Conservation (phyloP, 2,888 invertebrate species). For the Chloroclystis v-ata region DNA sequence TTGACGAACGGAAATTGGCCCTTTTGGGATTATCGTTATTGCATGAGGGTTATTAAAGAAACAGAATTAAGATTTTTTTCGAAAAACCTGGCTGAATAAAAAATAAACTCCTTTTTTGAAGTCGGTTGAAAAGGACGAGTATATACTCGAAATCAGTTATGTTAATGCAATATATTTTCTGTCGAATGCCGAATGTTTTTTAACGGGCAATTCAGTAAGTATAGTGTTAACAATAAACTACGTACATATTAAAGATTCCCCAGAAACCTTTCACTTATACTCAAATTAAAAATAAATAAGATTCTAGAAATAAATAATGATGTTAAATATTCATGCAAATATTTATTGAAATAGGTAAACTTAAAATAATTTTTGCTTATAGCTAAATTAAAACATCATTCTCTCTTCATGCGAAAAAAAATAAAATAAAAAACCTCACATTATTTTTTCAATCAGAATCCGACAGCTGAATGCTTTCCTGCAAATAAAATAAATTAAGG, state of each 20-base stretch:
- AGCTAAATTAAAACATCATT: conserved; percentile 53
- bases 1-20: conserved; percentile 65
- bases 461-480: conserved; percentile 60
- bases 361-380: conserved; percentile 54
- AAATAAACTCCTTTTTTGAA: not conserved
- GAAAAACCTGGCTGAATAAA: no score
- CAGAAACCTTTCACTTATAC: no score
- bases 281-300: no score
- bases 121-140: no score
- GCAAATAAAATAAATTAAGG: conserved; percentile 13
- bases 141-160: no score
- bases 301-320: no score
- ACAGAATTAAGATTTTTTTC: no score
- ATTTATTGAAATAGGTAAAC: conserved; percentile 37
- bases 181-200: no score
- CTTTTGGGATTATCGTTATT: conserved; percentile 33
- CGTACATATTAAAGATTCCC: no score
- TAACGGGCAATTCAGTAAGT: no score
- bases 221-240: no score
- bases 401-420: conserved; percentile 38
- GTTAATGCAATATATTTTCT: no score
- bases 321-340: conserved; percentile 24
- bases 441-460: conserved; percentile 52
- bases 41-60: conserved; percentile 10
- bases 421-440: conserved; percentile 34